Conservation (phyloP, 2,797 vertebrate genomes). For the Anniella stebbinsi region DNA sequence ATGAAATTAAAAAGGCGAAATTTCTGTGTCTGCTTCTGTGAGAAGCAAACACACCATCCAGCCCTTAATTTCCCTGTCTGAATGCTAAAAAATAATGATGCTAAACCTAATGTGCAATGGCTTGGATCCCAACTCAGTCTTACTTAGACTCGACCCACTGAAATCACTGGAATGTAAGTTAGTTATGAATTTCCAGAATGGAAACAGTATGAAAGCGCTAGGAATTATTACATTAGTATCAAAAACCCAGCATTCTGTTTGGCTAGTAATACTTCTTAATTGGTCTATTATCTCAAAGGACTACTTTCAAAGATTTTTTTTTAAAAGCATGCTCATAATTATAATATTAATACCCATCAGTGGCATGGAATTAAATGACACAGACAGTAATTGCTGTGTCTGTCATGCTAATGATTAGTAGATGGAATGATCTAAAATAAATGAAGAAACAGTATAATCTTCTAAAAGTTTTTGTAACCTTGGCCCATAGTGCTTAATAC, state of each 20-base stretch:
- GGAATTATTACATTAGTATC: not conserved
- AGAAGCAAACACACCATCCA: too few relatives aligned
- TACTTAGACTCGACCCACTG: not conserved
- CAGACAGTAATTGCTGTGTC: constrained; percentile 60
- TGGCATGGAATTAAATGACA: constrained; percentile 60
- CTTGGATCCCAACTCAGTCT: not conserved
- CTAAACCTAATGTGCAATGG: not conserved
- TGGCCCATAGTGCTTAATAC: constrained; percentile 40
- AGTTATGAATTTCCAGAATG: not conserved
- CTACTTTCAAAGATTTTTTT: constrained; percentile 40
- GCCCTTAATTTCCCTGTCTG: constrained; percentile 12
- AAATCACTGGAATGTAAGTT: not conserved
- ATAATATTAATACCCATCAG: constrained; percentile 57
- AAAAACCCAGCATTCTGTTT: constrained; percentile 30
- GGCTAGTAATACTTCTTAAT: constrained; percentile 14
- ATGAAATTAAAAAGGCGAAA: not conserved
- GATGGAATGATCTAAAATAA: constrained; percentile 60
- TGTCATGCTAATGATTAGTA: constrained; percentile 60
- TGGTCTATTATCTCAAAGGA: constrained; percentile 20
- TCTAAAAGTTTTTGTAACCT: constrained; percentile 41
- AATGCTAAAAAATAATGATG: constrained; percentile 20
- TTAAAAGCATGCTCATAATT: constrained; percentile 22
- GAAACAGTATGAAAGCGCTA: constrained; percentile 6
- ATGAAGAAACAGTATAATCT: constrained; percentile 16
- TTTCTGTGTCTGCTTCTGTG: not conserved